Evolutionary conservation across 1,140 invertebrate species (phyloP).

Genomic region (Lordiphosa mommai): DNA sequence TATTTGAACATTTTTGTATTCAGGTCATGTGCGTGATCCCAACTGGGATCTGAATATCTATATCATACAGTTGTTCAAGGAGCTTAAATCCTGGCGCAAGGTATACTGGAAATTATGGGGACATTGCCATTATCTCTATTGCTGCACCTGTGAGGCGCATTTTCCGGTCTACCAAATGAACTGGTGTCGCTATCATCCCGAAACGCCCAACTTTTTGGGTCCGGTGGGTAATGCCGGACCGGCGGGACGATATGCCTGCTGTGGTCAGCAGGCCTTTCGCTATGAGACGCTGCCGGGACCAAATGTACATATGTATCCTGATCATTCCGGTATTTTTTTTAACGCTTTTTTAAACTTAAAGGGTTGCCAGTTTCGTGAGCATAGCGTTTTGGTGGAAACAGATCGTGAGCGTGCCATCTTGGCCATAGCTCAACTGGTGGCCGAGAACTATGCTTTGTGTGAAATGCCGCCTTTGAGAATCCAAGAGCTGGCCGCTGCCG

Average conservation of each 20-base stretch:
- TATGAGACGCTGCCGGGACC: constrained; percentile 85
- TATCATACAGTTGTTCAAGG: constrained; percentile 86
- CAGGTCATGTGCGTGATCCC: constrained; percentile 85
- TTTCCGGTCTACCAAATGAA: constrained; percentile 89
- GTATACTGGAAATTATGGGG: constrained; percentile 97
- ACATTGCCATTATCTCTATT: constrained; percentile 90
- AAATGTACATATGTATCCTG: constrained; percentile 44
- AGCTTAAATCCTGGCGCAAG: constrained; percentile 91
- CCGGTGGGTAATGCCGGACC: constrained; percentile 84
- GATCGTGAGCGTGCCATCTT: constrained; percentile 76
- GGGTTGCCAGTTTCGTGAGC: constrained; percentile 78
- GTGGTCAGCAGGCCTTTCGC: constrained; percentile 89
- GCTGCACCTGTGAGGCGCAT: constrained; percentile 86
- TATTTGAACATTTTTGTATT: no score
- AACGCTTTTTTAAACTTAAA: constrained; percentile 1
- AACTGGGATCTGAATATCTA: constrained; percentile 92
- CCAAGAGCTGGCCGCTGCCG: constrained; percentile 50
- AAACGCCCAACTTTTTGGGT: constrained; percentile 87
- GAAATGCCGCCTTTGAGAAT: constrained; percentile 55
- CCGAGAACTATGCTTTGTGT: constrained; percentile 59
- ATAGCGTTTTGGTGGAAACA: constrained; percentile 73
- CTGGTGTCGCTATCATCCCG: constrained; percentile 90
- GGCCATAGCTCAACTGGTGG: constrained; percentile 68
- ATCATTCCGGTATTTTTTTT: background rate
- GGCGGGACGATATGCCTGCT: constrained; percentile 90